Base-by-base conservation (phyloP, 2,797 vertebrate species). In the Poecilia picta region DNA sequence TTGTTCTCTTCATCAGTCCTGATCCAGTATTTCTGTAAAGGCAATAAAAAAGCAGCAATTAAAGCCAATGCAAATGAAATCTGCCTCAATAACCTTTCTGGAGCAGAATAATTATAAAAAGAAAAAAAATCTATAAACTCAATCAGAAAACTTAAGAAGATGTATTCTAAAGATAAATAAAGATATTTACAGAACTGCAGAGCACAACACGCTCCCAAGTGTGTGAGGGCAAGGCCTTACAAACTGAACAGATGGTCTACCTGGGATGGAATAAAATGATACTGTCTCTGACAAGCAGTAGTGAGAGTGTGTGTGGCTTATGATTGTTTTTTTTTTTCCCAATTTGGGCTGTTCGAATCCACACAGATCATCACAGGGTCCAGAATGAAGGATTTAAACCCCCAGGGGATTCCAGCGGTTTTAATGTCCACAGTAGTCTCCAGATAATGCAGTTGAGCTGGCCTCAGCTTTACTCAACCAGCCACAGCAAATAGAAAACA, bases 341-440 rank as follows among this genome's bases (percentile, higher is more conserved):
- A 88, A 84, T 91, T 86, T 88, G 87, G 90, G 91, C 86, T 85
- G 82, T 84, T 79, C 2, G 80, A 92, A 90, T 92, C 89, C 89
- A 86, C 82, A 76, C 88, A 86, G 87, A 93, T 94, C 93, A 93
- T 94, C 89, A 89, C 79, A 62, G 81, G 53, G 86, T 77, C 76
- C 51, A n/a, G 88, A 90, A 89, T 90, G 83, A 88, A 85, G 90
- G 94, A 92, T 92, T 93, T 91, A 91, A 85, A 85, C 87, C 88
- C 93, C 87, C 11, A 12, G 75, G 83, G 82, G 82, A 80, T 72
- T 83, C 75, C 59, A 45, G 78, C 59, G 70, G 76, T 84, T 82
- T 74, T 88, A 85, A 89, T 82, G 80, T 75, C 71, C 83, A n/a
- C 36, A 10, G 78, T 51, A 28, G 83, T 86, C 87, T 89, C 87